Base-by-base conservation (phyloP, 1,140 invertebrate genomes). In the Lepidurus apus region DNA sequence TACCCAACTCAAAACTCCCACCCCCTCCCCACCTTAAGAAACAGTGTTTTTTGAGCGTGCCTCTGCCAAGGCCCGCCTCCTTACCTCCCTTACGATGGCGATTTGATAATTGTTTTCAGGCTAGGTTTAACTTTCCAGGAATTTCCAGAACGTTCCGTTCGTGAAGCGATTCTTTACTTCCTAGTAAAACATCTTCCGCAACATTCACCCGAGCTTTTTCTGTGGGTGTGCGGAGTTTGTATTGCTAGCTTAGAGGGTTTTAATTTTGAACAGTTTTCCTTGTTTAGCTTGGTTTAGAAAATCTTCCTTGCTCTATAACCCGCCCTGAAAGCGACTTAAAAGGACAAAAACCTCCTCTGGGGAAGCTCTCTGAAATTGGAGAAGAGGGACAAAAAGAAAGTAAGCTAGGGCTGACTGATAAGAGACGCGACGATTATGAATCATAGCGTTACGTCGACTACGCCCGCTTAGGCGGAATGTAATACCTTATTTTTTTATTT, bases 401-500 rank as follows among this genome's bases (percentile, higher is more conserved):
- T n/a, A n/a, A 65, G 53, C 21, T 65, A 65, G 53, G 53, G 7
- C 53, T 65, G 53, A 65, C 53, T 65, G 53, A 65, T 65, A 65
- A 65, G 53, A 21, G 53, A 13, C 53, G 53, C 53, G 13, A 65
- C 53, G 8, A 65, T 65, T 65, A 65, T 65, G 53, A 65, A 65
- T 65, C 53, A 65, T 65, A 65, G 53, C 53, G 17, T 65, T 65
- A 65, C 53, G 53, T 65, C 53, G 53, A 65, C 53, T 65, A 65
- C 53, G 53, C 53, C 53, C 53, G 53, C 53, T 65, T 65, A 65
- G 21, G 7, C 17, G 53, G 17, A n/a, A 21, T 65, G 21, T 34
- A 65, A 65, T 65, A 21, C 53, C 17, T n/a, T 65, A n/a, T 65
- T 65, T 65, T 47, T 17, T 65, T 65, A 13, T 65, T 65, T 17